Evolutionary conservation across 1,140 invertebrate genomes (phyloP), one percentile per base, ranked within the genome.

Genomic region (Atta texana): DNA sequence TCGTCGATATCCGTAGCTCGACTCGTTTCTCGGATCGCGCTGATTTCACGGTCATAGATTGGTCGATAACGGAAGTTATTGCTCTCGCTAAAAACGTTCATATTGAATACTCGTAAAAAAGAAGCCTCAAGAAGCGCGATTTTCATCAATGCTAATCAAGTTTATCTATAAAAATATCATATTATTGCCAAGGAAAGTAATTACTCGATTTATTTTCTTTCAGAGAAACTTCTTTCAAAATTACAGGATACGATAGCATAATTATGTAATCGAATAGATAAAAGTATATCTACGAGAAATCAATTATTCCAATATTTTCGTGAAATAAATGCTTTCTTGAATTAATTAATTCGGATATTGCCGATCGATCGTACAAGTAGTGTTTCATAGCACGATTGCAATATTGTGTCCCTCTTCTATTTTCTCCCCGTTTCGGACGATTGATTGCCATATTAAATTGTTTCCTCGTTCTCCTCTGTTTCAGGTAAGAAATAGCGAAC

Each of bases 391-490:
- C 53, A 34, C 34, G 53, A 39, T 24, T 51, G 34, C 12, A 59
- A 49, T 72, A 71, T 49, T 16, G 51, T 51, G 49, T 18, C 39
- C 12, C 44, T n/a, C 63, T 49, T 34, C 4, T 28, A 53, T 69
- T 49, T 53, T 55, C n/a, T 80, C 68, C 72, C 51, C 77, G 84
- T 77, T 89, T 66, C 77, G 49, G 61, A 63, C 76, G 87, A 89
- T 90, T 82, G 87, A 89, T 86, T 55, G 55, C 39, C 24, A 53
- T 76, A 89, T 89, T 87, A 89, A 90, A 89, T 87, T 28, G 85
- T 87, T 88, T 24, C 86, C 78, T 81, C 55, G 44, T 90, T 90
- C 66, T 64, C 61, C 72, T 87, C 31, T 91, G 87, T 90, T 88
- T 51, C 90, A 90, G 89, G 89, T 91, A 90, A 91, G 90, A 72